Base-by-base conservation (phyloP, 2,888 invertebrate genomes). In the Xanthia togata region DNA sequence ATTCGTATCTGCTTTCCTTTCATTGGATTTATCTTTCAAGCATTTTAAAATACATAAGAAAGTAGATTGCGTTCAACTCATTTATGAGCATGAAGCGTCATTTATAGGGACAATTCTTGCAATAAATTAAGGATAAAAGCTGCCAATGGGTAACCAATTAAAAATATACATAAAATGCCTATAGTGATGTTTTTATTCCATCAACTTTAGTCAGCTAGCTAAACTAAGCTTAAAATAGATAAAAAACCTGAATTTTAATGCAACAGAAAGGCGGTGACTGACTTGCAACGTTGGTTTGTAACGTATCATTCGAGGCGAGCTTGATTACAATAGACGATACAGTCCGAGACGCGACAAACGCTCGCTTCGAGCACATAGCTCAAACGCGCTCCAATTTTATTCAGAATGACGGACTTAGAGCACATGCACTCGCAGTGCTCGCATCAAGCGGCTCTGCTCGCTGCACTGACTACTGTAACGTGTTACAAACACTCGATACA, bases 1-100 rank as follows among this genome's bases (percentile, higher is more conserved):
- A 81, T 53, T 71, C 50, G 82, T 72, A 70, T 77, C 65, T 63
- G 31, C 14, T 76, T 76, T 62, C 20, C 2, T 72, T 67, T 59
- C 50, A 17, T 72, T n/a, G 31, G 41, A 41, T 63, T 76, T 80
- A 70, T 60, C 47, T 59, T 67, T 70, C 12, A 62, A 79, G 38
- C 14, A 63, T 70, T 76, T 70, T 59, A 4, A 50, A 38, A 59
- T 53, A 68, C 0, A 60, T 50, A 50, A 47, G 8, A 14, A 4
- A 47, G 47, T 55, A 31, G 44, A 55, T 79, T 55, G 41, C n/a
- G 53, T 78, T 78, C 26, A 23, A 6, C 2, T 35, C 0, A 23
- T 53, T 53, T 44, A 59, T 5, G 17, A 59, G 5, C 20, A 9
- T n/a, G 0, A 31, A 31, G 3, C 9, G 6, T 59, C n/a, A 55